Evolutionary conservation across 2,888 invertebrate species (phyloP), one percentile per base, ranked within the genome.

Genomic region (Lasius platythorax): DNA sequence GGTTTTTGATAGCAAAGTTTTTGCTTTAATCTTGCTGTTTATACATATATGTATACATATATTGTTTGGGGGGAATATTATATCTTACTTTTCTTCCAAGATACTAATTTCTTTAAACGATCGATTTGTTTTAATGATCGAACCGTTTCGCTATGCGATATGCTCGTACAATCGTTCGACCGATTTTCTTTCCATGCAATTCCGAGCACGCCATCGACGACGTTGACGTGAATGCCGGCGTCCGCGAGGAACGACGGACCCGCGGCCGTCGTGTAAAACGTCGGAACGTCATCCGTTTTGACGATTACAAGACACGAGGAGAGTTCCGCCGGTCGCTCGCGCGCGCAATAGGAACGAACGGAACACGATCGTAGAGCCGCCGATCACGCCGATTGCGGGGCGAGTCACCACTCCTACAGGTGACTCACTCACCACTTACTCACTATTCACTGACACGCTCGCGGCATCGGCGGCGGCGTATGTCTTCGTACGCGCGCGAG

Each of bases 181-280:
- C 78, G 84, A 67, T 37, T 84, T 83, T 84, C 82, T 67, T 83
- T 64, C 79, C 61, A 6, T 23, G 70, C 70, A 58, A 79, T 79
- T 66, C 58, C 58, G 70, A 79, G 58, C 70, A 33, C 66, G 64
- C 72, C 58, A 81, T 68, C 68, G 68, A 68, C n/a, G 78, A 68
- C 79, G 68, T 85, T 83, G 85, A 53, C 81, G 87, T 76, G 37
- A 82, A 70, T 61, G 43, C 33, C 56, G 79, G 73, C 76, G 63
- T 76, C 76, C 76, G 58, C 75, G 73, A 72, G 58, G 72, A 53
- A 81, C 79, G 85, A 85, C 85, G 84, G 86, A 89, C 82, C 86
- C 87, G 88, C 85, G 85, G 88, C 82, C 87, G 87, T 88, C 91
- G 88, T 92, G 91, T 93, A 91, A 89, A 88, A 93, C 89, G 92